These are phyloP conservation scores for Lapara coniferarum DNA, from an alignment of 2,888 invertebrate species.

Conservation along the genomic window DNA sequence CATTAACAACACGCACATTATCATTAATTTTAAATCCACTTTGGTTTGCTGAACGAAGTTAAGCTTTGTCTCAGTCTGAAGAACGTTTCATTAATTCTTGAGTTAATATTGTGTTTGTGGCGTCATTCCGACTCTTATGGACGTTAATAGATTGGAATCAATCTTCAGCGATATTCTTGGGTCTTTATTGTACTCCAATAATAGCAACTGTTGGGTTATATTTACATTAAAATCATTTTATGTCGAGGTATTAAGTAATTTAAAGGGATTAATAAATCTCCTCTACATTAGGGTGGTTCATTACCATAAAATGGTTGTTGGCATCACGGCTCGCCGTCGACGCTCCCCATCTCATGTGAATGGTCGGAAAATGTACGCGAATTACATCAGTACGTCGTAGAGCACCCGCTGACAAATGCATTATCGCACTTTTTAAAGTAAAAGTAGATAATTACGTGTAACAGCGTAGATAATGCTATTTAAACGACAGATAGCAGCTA, in stretches of 20 bases:
- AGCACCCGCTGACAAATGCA: slow-evolving; percentile 1
- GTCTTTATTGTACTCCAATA: neutral
- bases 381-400: neutral
- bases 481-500: slow-evolving; percentile 11
- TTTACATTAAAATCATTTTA: neutral
- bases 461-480: slow-evolving; percentile 17
- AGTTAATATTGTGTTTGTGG: neutral
- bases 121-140: neutral
- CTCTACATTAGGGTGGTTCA: neutral
- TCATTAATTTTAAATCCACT: neutral
- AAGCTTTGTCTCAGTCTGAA: neutral
- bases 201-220: neutral
- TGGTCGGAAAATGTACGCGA: slow-evolving; percentile 3
- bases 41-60: neutral
- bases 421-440: slow-evolving; percentile 12
- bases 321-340: neutral
- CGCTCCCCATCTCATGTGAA: neutral
- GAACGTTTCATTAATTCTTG: neutral
- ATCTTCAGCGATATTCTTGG: neutral
- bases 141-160: slow-evolving; percentile 12
- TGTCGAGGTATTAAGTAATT: neutral
- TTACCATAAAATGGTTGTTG: neutral
- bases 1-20: neutral
- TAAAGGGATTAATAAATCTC: neutral
- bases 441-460: neutral